Evolutionary conservation across 2,113 vertebrate genomes (phyloP).

Genomic region (Otocyon megalotis): DNA sequence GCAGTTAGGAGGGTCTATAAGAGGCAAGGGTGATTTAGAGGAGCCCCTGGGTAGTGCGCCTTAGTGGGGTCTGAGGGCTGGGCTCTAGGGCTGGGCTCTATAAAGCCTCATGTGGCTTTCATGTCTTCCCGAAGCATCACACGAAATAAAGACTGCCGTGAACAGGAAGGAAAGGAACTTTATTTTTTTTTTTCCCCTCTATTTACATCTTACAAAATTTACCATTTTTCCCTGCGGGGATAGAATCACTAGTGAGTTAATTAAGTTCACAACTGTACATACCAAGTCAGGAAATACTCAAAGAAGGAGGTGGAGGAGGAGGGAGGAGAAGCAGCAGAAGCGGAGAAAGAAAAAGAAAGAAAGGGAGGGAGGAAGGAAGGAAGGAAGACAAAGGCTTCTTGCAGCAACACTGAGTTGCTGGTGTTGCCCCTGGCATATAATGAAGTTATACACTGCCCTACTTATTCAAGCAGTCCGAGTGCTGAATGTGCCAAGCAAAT

Average conservation of each 20-base stretch:
- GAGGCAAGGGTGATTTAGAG: neutral
- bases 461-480: slow-evolving; percentile 58
- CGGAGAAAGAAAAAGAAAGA: neutral
- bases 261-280: slow-evolving; percentile 74
- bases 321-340: neutral
- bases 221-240: slow-evolving; percentile 66
- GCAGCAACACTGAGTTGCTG: slow-evolving; percentile 40
- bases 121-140: slow-evolving; percentile 5
- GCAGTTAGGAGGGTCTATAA: neutral
- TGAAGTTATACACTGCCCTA: slow-evolving; percentile 64
- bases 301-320: neutral
- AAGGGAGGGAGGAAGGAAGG: neutral
- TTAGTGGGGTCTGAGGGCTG: neutral
- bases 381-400: slow-evolving; percentile 25
- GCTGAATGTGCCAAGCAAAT: slow-evolving; percentile 57
- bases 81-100: neutral
- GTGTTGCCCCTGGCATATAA: slow-evolving; percentile 53
- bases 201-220: slow-evolving; percentile 76
- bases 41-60: neutral
- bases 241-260: slow-evolving; percentile 76
- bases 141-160: neutral
- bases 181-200: slow-evolving; percentile 55
- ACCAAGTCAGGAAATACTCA: slow-evolving; percentile 79
- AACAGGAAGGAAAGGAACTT: slow-evolving; percentile 52
- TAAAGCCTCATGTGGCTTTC: neutral